Conservation (phyloP, 2,888 invertebrate genomes). For the Neria commutata region DNA sequence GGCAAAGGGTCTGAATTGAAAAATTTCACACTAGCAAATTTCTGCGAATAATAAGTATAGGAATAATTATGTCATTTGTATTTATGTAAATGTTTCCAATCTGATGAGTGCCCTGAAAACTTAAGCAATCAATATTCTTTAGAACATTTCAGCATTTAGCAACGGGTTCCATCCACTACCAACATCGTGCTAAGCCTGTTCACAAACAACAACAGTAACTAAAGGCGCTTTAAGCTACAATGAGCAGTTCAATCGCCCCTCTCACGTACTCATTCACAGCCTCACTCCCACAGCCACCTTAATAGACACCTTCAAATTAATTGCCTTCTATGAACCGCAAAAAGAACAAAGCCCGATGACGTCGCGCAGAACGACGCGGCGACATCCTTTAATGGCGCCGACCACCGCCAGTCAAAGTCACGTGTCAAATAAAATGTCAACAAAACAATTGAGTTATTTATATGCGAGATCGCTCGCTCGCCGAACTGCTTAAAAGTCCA, state of each 20-base stretch:
- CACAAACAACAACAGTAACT: neutral
- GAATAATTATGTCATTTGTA: no score
- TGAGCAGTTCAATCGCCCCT: no score
- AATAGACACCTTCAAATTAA: constrained; percentile 56
- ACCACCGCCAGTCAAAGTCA: constrained; percentile 47
- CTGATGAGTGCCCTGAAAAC: no score
- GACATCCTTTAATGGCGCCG: constrained; percentile 42
- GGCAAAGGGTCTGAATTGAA: no score
- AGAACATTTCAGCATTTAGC: no score
- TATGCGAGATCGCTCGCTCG: constrained; percentile 32
- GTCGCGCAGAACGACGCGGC: constrained; percentile 19
- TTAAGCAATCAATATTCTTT: no score
- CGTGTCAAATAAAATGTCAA: constrained; percentile 61
- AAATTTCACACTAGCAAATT: no score
- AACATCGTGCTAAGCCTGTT: constrained; percentile 32
- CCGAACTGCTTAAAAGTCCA: constrained; percentile 43
- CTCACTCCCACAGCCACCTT: constrained; percentile 29
- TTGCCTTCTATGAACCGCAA: constrained; percentile 46
- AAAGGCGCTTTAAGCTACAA: neutral
- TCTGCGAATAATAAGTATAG: no score
- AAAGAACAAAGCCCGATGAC: constrained; percentile 30
- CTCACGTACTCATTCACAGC: no score
- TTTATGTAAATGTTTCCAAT: no score
- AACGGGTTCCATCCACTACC: constrained; percentile 32
- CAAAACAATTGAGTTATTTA: constrained; percentile 62